A percentile compares a stretch with the other conserved stretches of the same genome.
Evolutionary conservation across 2,113 vertebrate species (phyloP).

Genomic region (Hippocampus guttulatus): DNA sequence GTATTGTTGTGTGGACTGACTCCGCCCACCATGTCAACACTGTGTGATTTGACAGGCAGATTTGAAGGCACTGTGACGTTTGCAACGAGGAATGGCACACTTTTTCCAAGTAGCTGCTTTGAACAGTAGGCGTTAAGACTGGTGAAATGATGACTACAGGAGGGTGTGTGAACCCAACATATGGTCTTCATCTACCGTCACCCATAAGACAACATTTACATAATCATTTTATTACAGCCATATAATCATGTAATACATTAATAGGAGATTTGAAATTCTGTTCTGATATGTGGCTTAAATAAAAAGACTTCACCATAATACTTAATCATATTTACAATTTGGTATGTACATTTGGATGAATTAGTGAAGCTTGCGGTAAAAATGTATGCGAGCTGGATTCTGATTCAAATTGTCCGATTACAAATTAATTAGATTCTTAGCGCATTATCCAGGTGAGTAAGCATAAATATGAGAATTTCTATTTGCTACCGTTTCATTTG

Average conservation of each 20-base stretch:
- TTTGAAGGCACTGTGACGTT: constrained; percentile 3
- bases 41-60: constrained; percentile 7
- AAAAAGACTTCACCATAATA: neutral
- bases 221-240: neutral
- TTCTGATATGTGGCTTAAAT: neutral
- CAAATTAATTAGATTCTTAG: too few relatives aligned
- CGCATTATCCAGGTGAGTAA: too few relatives aligned
- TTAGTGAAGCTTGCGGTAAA: too few relatives aligned
- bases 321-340: too few relatives aligned
- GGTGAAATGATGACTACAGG: neutral
- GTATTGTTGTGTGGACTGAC: constrained; percentile 11
- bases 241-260: neutral
- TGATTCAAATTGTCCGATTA: too few relatives aligned
- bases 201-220: neutral
- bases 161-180: neutral
- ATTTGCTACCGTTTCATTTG: too few relatives aligned
- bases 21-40: constrained; percentile 18
- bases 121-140: neutral
- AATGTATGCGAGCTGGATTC: too few relatives aligned
- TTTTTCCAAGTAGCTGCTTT: neutral
- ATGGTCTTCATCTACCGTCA: neutral
- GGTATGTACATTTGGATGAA: too few relatives aligned
- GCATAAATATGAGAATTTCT: too few relatives aligned
- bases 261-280: neutral
- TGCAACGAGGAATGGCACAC: neutral